Evolutionary conservation across 1,140 invertebrate genomes (phyloP), one percentile per base, ranked within the genome.

Genomic region (Pteromalus puparum): DNA sequence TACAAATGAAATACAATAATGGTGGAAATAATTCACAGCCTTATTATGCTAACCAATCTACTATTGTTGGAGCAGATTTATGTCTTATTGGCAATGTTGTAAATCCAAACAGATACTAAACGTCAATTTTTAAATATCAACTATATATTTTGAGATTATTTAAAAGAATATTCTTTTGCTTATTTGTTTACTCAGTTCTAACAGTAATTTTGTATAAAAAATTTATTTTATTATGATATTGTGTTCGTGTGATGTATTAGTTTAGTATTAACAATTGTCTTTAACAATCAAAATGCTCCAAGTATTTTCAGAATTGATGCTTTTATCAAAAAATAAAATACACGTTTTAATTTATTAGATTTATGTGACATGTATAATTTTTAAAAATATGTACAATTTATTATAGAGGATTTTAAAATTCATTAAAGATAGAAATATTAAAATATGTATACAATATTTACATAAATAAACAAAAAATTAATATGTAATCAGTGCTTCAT

Each of bases 1-100:
- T 99, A 72, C 97, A 97, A 91, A 95, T 97, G 89, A 97, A 96
- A 88, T 96, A 96, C 89, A 92, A 91, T 78, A 92, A 91, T 48
- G 86, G 87, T 42, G 89, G 89, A 67, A 91, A 90, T 84, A 88
- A 90, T 79, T 87, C 91, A 10, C 92, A 93, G 78, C 92, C 92
- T 82, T 93, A 91, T 88, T 93, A 93, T 72, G 92, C 91, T n/a
- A 93, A 93, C 90, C 92, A 93, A 74, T 92, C 92, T 1, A 90
- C 91, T 18, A 92, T 93, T 46, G 90, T 92, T 73, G 90, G 89
- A n/a, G 86, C 90, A 46, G 92, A 93, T 81, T 89, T 93, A 79
- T 92, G 91, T 86, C 83, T 92, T 68, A 87, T 92, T 67, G 86
- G 90, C 68, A 92, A 91, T 83, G 89, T 90, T 21, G 89, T 91